Percentiles rank a stretch among this genome's conserved stretches.
Evolutionary conservation across 1,140 invertebrate species (phyloP).

Genomic region (Cyclina sinensis): DNA sequence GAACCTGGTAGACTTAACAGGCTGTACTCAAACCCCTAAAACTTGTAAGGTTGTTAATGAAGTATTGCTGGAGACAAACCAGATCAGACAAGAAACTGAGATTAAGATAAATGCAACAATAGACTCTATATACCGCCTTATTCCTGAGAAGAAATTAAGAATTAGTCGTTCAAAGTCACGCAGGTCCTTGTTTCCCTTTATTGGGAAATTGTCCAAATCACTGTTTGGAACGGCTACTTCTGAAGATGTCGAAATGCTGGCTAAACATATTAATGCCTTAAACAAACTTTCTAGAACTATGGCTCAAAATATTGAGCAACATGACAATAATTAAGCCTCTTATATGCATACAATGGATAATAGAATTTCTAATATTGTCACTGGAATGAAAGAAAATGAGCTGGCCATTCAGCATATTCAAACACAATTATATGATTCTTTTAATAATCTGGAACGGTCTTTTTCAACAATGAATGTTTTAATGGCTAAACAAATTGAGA

Average conservation of each 20-base stretch:
- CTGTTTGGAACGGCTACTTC: conserved; percentile 62
- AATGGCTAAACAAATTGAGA: conserved; percentile 46
- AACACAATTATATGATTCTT: no score
- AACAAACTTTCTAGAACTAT: conserved; percentile 1
- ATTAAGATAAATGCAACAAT: neutral
- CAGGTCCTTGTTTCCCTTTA: neutral
- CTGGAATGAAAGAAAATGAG: conserved; percentile 36
- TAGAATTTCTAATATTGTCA: conserved; percentile 33
- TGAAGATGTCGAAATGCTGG: conserved; percentile 49
- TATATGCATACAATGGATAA: conserved; percentile 30
- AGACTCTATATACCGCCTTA: neutral
- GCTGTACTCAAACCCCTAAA: neutral
- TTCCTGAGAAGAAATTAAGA: neutral
- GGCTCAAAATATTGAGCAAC: neutral
- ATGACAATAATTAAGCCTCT: conserved; percentile 46
- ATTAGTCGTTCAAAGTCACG: neutral
- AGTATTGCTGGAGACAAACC: conserved; percentile 41
- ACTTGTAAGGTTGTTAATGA: conserved; percentile 20
- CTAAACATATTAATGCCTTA: no score
- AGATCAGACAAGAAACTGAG: conserved; percentile 25
- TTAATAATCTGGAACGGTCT: conserved; percentile 1
- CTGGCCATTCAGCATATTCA: no score
- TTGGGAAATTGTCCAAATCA: conserved; percentile 46
- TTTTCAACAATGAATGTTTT: conserved; percentile 25
- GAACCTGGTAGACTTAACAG: neutral